A percentile compares a stretch with the other conserved stretches of the same genome.
These are phyloP conservation scores for Panorpa germanica DNA, from an alignment of 2,888 invertebrate species.

Conservation along the genomic window DNA sequence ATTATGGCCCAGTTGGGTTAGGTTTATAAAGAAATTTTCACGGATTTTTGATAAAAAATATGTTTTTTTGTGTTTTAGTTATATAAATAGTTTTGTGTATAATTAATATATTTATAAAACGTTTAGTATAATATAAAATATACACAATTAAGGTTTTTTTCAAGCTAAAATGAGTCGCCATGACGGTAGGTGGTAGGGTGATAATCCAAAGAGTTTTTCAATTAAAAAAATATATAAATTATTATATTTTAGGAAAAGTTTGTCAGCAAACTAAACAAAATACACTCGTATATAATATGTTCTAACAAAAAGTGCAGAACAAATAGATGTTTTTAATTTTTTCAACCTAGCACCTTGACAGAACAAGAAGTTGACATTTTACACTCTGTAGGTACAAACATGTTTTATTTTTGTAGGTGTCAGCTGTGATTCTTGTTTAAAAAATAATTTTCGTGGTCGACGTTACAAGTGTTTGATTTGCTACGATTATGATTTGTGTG, in stretches of 20 bases:
- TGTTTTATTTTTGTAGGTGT: slow-evolving; percentile 53
- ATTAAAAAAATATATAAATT: too few relatives aligned
- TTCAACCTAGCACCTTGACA: slow-evolving; percentile 14
- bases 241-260: too few relatives aligned
- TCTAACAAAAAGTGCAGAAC: slow-evolving; percentile 9
- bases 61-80: slow-evolving; percentile 40
- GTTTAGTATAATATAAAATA: slow-evolving; percentile 29
- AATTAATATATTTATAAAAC: too few relatives aligned
- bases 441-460: slow-evolving; percentile 92
- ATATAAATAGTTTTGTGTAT: slow-evolving; percentile 35
- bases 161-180: slow-evolving; percentile 75
- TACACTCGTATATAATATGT: too few relatives aligned
- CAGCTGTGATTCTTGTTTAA: slow-evolving; percentile 98
- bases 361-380: slow-evolving; percentile 13
- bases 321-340: slow-evolving; percentile 24
- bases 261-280: too few relatives aligned
- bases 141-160: slow-evolving; percentile 27
- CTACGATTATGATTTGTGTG: slow-evolving; percentile 98
- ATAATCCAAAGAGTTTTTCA: slow-evolving; percentile 38
- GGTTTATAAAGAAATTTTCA: slow-evolving; percentile 47
- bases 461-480: slow-evolving; percentile 98
- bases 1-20: slow-evolving; percentile 53
- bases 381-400: slow-evolving; percentile 14
- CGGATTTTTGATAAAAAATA: slow-evolving; percentile 44
- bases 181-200: slow-evolving; percentile 73